Percentiles rank a stretch among this genome's conserved stretches.
phyloP scores from a whole-genome alignment of 2,888 invertebrate genomes.

The Drosophila prostipennis region DNA sequence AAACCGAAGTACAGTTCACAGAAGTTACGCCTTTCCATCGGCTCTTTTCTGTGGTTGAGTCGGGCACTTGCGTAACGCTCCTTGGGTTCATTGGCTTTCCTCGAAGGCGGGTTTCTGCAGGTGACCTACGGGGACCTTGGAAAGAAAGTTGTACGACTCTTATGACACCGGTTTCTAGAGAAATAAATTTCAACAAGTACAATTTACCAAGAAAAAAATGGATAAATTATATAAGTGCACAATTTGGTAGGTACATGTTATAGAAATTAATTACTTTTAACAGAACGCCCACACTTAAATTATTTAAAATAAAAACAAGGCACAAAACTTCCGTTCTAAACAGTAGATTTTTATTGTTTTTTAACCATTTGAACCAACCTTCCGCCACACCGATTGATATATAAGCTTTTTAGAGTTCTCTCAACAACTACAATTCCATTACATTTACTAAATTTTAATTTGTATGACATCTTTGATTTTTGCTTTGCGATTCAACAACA shows the following conservation, averaged over 20 bases:
- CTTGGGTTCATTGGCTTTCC: constrained; percentile 39
- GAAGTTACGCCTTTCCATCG: constrained; percentile 16
- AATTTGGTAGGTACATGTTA: background rate
- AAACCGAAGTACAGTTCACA: constrained; percentile 17
- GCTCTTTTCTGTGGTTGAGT: constrained; percentile 1
- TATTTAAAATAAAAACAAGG: background rate
- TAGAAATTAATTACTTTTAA: background rate
- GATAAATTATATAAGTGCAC: background rate
- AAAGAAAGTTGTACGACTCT: constrained; percentile 48
- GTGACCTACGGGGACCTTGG: constrained; percentile 43
- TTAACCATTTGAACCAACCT: constrained; percentile 30
- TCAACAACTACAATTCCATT: constrained; percentile 62
- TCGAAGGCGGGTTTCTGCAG: constrained; percentile 14
- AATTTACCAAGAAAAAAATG: background rate
- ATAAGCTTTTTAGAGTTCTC: constrained; percentile 48
- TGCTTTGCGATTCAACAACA: constrained; percentile 56
- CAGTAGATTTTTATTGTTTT: constrained; percentile 37
- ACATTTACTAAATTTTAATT: constrained; percentile 48
- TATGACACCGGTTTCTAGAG: constrained; percentile 29
- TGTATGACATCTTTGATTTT: constrained; percentile 49
- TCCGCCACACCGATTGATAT: constrained; percentile 29
- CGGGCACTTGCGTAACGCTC: constrained; percentile 41
- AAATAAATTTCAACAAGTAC: constrained; percentile 23
- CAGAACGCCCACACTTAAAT: background rate
- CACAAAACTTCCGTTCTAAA: constrained; percentile 22